Base-by-base conservation (phyloP, 2,888 invertebrate species). In the Synergus laeviventris region DNA sequence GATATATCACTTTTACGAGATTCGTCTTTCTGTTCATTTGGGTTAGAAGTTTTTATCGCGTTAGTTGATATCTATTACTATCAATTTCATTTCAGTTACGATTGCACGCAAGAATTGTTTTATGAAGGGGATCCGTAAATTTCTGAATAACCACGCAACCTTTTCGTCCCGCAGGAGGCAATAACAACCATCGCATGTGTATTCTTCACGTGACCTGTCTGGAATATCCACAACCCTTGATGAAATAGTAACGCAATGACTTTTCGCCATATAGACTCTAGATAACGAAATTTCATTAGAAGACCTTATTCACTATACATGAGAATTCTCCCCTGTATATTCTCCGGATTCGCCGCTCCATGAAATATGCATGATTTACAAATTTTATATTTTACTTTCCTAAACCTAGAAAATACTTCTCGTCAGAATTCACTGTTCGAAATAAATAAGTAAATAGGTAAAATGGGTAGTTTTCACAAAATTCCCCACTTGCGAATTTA, bases 261-360 rank as follows among this genome's bases (percentile, higher is more conserved):
- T 70, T 49, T 70, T 49, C n/a, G 70, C 31, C 12, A n/a, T 70
- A 70, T 70, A 49, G 36, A 70, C 31, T 70, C 70, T 70, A 49
- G 70, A 70, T 70, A 70, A 36, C 70, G n/a, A 70, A 70, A 70
- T 49, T 70, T 70, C 49, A 70, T 70, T 70, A 49, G 70, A 70
- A 49, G 70, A 49, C 49, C 70, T 49, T 36, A 70, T 70, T 49
- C 70, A 49, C 49, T 70, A 49, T 45, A 70, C 70, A 70, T 70
- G 49, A 49, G 42, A 70, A 14, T 70, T 70, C 70, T 70, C 70
- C 70, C 49, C 7, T 31, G 31, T 31, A 31, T 31, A 31, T 31
- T 5, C 70, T 45, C 16, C 24, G n/a, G 24, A 66, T 66, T 45
- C 31, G 24, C 24, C 45, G 24, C 66, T 24, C 24, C 45, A 45